Evolutionary conservation across 1,140 invertebrate genomes (phyloP).

Genomic region (Drosophila busckii): DNA sequence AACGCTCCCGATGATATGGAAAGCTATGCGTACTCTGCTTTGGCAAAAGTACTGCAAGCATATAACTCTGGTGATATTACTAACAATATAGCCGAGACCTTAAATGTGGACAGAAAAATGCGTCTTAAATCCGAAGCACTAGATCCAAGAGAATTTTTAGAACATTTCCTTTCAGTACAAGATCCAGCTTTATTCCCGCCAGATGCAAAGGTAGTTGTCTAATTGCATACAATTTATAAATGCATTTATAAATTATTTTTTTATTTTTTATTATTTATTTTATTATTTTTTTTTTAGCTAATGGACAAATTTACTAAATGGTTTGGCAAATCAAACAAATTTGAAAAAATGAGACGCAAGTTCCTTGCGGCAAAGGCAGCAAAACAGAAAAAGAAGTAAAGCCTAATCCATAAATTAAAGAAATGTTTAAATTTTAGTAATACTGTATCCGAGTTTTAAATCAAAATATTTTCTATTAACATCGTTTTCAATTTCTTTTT

Average conservation of each 20-base stretch:
- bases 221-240: too few species aligned
- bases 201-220: slow-evolving; percentile 58
- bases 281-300: slow-evolving; percentile 8
- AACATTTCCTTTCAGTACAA: slow-evolving; percentile 43
- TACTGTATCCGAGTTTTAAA: too few species aligned
- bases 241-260: too few species aligned
- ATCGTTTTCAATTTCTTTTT: too few species aligned
- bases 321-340: slow-evolving; percentile 29
- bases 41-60: slow-evolving; percentile 83
- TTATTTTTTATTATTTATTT: background rate
- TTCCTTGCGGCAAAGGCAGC: slow-evolving; percentile 15
- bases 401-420: too few species aligned
- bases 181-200: slow-evolving; percentile 53
- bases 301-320: slow-evolving; percentile 46
- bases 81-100: slow-evolving; percentile 76
- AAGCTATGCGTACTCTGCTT: slow-evolving; percentile 83
- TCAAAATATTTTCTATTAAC: too few species aligned
- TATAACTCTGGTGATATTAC: slow-evolving; percentile 83
- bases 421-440: too few species aligned
- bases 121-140: slow-evolving; percentile 36
- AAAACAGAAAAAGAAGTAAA: slow-evolving; percentile 32
- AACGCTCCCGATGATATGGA: slow-evolving; percentile 80
- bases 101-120: slow-evolving; percentile 56
- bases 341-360: slow-evolving; percentile 18
- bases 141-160: slow-evolving; percentile 56